Conservation (phyloP, 2,797 vertebrate genomes). For the Tapirus indicus region DNA sequence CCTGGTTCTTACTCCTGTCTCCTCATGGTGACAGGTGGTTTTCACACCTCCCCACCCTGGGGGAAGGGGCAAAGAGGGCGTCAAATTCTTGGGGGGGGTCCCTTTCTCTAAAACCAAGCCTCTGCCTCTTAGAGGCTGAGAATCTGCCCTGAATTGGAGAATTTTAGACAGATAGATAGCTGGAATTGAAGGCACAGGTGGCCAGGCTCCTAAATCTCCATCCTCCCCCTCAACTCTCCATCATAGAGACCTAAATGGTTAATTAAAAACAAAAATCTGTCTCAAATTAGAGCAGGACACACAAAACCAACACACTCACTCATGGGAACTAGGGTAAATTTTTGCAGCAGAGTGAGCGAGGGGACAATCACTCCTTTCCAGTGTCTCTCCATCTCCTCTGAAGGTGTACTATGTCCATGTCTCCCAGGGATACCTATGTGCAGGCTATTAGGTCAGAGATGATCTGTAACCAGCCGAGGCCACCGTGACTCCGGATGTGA, state of each 20-base stretch:
- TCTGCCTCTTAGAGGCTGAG: neutral
- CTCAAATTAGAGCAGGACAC: neutral
- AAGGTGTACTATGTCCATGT: neutral
- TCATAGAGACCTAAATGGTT: neutral
- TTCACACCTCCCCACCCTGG: neutral
- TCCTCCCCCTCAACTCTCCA: neutral
- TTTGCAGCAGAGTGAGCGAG: neutral
- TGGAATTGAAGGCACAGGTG: conserved; percentile 16
- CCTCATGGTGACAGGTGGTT: neutral
- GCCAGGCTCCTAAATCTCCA: neutral
- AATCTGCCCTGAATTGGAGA: neutral
- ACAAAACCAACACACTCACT: neutral
- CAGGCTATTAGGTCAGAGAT: neutral
- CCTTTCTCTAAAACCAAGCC: neutral
- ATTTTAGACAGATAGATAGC: neutral
- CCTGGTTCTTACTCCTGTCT: neutral
- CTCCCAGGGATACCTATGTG: neutral
- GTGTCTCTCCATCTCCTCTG: neutral
- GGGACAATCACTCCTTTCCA: neutral
- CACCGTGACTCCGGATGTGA: neutral
- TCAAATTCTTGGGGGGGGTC: neutral
- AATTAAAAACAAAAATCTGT: neutral
- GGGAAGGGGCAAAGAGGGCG: neutral
- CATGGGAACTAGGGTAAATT: neutral
- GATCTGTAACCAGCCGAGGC: neutral